phyloP scores from a whole-genome alignment of 2,113 vertebrate species.

The Pithys albifrons region DNA sequence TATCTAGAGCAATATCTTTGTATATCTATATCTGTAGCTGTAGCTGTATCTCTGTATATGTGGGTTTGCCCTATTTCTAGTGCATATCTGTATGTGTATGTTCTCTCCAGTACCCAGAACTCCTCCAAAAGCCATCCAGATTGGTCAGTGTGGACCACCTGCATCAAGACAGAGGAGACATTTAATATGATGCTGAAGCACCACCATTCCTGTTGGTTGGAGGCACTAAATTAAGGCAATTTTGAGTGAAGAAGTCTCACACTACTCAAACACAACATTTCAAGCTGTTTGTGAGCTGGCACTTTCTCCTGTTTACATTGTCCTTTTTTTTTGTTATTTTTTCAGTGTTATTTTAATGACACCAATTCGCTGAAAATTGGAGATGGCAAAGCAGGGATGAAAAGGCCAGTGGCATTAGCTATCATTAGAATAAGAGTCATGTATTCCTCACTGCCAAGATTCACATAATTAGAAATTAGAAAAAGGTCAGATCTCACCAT shows the following conservation, averaged over 20 bases:
- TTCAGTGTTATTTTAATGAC: background rate
- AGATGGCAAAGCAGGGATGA: background rate
- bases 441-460: conserved; percentile 77
- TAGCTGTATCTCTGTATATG: background rate
- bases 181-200: background rate
- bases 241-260: background rate
- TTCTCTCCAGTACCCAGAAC: background rate
- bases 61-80: background rate
- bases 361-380: background rate
- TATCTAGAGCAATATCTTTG: no score
- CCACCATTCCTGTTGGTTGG: background rate
- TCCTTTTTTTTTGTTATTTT: background rate
- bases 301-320: background rate
- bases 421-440: conserved; percentile 81
- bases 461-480: conserved; percentile 92
- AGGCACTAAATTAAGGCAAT: background rate
- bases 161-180: background rate
- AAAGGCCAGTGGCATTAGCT: conserved; percentile 69
- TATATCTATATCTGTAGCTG: fast-evolving
- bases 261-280: background rate
- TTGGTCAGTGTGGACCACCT: background rate
- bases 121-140: background rate
- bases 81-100: fast-evolving
- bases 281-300: background rate
- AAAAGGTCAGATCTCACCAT: conserved; percentile 89